Base-by-base conservation (phyloP, 2,888 invertebrate genomes). In the Epiblema foenella region DNA sequence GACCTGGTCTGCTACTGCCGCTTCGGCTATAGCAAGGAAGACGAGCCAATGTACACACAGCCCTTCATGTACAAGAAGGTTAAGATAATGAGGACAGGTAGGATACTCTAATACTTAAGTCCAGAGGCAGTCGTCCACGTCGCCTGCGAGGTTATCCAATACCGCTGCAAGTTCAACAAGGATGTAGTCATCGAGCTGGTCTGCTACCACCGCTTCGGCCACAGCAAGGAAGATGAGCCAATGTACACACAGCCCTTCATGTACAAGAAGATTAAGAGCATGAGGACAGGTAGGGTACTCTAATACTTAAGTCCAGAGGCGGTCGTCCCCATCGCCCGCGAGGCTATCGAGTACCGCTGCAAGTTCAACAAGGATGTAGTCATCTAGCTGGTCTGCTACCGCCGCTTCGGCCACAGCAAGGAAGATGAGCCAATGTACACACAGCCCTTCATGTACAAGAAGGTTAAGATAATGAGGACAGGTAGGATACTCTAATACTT, bases 151-250 rank as follows among this genome's bases (percentile, higher is more conserved):
- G 98, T 98, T 42, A 96, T 98, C 59, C 97, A 98, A 85, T 99
- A 96, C 96, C 95, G 98, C 78, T 95, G 96, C 76, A 95, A 94
- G 67, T 98, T 97, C 94, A 96, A 97, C 87, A 98, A 97, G 86
- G 98, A 98, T 89, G 96, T 97, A 66, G 96, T 98, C 24, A 94
- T 98, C 75, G 98, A 98, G 91, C 92, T 98, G 80, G 97, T 97
- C 75, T 95, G 96, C 82, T 97, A 97, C 86, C 96, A 97, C 77
- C 97, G 98, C 82, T 96, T 96, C 85, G 98, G 98, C 0, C 98
- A 99, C 94, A 98, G 98, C 85, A 98, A 98, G 91, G 96, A 97
- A 85, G 98, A 98, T 89, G 98, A 99, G 88, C 98, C 98, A 0
- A 97, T 97, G 96, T 97, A 97, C 88, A 99, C 98, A 3, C 98